Conservation (phyloP, 2,113 vertebrate genomes). For the Microtus oregoni region DNA sequence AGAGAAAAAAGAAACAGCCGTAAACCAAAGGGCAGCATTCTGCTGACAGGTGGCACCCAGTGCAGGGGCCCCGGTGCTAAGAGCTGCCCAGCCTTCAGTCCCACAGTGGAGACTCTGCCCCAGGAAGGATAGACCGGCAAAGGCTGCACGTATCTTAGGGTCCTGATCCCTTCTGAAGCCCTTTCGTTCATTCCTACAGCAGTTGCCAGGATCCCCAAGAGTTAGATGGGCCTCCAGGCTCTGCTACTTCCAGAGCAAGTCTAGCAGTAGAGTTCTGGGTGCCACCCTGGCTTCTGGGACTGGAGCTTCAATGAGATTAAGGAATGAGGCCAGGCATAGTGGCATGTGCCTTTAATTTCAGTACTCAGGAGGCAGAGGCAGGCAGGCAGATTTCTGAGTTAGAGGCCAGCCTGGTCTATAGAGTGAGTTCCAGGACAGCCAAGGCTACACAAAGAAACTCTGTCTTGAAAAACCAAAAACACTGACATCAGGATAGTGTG, state of each 20-base stretch:
- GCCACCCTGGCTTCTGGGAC: too few relatives aligned
- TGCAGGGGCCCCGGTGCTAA: background rate
- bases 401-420: background rate
- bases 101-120: background rate
- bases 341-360: background rate
- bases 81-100: background rate
- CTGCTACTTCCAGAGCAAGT: too few relatives aligned
- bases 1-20: background rate
- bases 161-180: too few relatives aligned
- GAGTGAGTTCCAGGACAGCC: background rate
- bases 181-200: background rate
- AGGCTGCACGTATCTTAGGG: background rate
- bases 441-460: background rate
- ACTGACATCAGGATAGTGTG: background rate
- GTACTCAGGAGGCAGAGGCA: background rate
- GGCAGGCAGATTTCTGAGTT: background rate
- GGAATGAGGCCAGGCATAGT: too few relatives aligned
- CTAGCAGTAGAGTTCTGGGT: background rate
- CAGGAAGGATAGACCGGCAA: too few relatives aligned
- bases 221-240: background rate
- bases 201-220: background rate
- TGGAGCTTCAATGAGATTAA: background rate
- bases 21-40: constrained; percentile 37
- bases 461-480: background rate
- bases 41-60: background rate